Percentiles rank a stretch among this genome's conserved stretches.
phyloP scores from a whole-genome alignment of 1,140 invertebrate species.

The Ceratitis capitata region DNA sequence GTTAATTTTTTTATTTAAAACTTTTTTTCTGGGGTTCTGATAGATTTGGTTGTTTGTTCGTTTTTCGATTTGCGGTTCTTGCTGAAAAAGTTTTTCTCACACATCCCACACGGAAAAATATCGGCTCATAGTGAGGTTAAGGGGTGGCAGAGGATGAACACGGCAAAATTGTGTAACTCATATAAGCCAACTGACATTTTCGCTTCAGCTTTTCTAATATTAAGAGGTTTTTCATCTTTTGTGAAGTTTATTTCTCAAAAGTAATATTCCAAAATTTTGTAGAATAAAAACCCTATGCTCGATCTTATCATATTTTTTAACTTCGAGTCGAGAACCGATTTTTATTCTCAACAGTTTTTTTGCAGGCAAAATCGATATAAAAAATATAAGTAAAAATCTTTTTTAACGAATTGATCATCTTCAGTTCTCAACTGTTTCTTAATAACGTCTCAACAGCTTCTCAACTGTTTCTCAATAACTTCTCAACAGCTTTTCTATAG shows the following conservation, averaged over 20 bases:
- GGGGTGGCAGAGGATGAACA: neutral
- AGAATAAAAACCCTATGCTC: too few relatives aligned
- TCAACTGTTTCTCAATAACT: neutral
- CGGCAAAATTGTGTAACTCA: too few relatives aligned
- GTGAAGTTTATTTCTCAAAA: too few relatives aligned
- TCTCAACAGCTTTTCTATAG: neutral
- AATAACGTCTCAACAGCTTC: neutral
- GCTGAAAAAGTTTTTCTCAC: slow-evolving; percentile 24
- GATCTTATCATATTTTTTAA: too few relatives aligned
- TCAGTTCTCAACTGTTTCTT: too few relatives aligned
- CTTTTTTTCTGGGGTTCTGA: slow-evolving; percentile 12
- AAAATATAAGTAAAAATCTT: too few relatives aligned
- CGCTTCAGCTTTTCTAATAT: neutral
- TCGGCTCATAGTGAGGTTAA: neutral
- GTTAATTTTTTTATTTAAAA: neutral
- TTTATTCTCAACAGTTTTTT: too few relatives aligned
- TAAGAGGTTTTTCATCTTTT: too few relatives aligned
- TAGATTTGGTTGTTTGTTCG: neutral
- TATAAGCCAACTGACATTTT: neutral
- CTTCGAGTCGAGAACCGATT: too few relatives aligned
- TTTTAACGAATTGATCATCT: too few relatives aligned
- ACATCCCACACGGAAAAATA: slow-evolving; percentile 1
- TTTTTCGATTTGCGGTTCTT: neutral
- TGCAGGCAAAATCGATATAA: too few relatives aligned
- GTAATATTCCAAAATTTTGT: too few relatives aligned